Conservation (phyloP, 2,888 invertebrate species). For the Dione juno region DNA sequence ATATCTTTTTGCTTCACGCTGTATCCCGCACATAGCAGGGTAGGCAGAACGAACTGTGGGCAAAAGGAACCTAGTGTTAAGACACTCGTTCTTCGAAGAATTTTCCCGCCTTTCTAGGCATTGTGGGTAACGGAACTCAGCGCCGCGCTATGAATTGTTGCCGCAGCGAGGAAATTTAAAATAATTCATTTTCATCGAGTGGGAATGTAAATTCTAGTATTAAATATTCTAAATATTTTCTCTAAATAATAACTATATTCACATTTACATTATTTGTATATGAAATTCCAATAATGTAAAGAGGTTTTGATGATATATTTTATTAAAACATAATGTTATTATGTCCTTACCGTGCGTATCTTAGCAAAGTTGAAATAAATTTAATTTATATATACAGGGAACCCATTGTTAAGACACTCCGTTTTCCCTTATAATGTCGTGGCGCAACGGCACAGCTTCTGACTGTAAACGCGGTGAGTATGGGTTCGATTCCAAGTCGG, state of each 20-base stretch:
- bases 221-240: not conserved
- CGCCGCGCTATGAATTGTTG: too few species aligned
- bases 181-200: too few species aligned
- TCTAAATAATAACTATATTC: not conserved
- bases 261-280: not conserved
- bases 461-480: too few species aligned
- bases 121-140: too few species aligned
- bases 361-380: not conserved
- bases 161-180: too few species aligned
- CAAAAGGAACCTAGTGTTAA: too few species aligned
- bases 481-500: too few species aligned
- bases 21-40: not conserved
- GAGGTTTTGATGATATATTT: not conserved
- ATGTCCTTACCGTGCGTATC: not conserved
- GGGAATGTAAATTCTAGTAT: too few species aligned
- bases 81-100: too few species aligned
- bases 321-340: slow-evolving; percentile 1
- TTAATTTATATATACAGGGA: too few species aligned
- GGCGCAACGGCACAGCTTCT: not conserved
- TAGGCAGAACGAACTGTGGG: not conserved
- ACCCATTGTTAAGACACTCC: not conserved
- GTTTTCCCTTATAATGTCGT: not conserved
- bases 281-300: not conserved
- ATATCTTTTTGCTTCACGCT: not conserved
- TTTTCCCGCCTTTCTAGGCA: too few species aligned